Evolutionary conservation across 1,140 invertebrate species (phyloP).

Genomic region (Rhyacophila brunnea): DNA sequence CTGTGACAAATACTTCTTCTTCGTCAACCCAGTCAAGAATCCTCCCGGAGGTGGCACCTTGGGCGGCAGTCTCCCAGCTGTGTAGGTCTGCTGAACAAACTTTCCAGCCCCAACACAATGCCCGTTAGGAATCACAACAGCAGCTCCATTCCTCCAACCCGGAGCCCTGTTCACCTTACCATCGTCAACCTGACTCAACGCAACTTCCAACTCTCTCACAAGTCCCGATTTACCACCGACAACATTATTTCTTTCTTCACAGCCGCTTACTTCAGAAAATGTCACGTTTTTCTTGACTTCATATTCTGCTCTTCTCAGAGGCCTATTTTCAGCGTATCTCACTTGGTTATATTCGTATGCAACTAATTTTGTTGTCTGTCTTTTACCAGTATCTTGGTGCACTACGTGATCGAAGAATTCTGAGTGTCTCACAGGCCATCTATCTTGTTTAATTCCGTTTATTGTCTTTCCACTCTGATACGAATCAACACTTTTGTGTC

Average conservation of each 20-base stretch:
- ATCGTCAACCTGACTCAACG: conserved; percentile 52
- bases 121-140: conserved; percentile 17
- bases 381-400: conserved; percentile 3
- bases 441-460: too few relatives aligned
- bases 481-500: too few relatives aligned
- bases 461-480: too few relatives aligned
- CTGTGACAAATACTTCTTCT: conserved; percentile 51
- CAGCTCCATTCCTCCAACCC: conserved; percentile 6
- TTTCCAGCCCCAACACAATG: conserved; percentile 16
- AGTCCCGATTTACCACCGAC: conserved; percentile 47
- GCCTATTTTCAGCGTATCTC: too few relatives aligned
- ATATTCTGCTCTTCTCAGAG: conserved; percentile 4
- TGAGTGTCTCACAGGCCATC: too few relatives aligned
- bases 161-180: conserved; percentile 36
- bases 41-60: conserved; percentile 18
- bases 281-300: conserved; percentile 49
- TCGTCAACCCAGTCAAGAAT: conserved; percentile 34
- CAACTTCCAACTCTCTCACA: conserved; percentile 50
- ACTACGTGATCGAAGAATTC: too few relatives aligned
- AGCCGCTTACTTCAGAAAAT: conserved; percentile 53
- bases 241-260: conserved; percentile 46
- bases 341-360: too few relatives aligned
- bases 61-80: conserved; percentile 16
- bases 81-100: background rate
- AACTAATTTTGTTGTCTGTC: conserved; percentile 29